Base-by-base conservation (phyloP, 2,797 vertebrate genomes). In the Rhinophrynus dorsalis region DNA sequence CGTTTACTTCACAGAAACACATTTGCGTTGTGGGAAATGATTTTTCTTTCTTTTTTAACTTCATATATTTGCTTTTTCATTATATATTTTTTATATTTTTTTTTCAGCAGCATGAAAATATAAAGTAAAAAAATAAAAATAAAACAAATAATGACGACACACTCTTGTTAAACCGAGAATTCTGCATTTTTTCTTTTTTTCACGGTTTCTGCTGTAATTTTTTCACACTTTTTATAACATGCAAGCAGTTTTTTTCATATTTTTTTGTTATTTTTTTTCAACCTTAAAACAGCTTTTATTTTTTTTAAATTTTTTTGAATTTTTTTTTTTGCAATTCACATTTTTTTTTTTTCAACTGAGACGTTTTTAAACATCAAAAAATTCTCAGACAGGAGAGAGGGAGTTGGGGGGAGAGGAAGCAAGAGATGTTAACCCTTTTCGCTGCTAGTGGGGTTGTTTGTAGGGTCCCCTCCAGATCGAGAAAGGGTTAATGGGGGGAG, bases 361-460 rank as follows among this genome's bases (percentile, higher is more conserved):
- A 69, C 58, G 26, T 23, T 68, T 58, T 68, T 54, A 35, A 67
- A 69, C 67, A 69, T 69, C 67, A 20, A 68, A 69, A 63, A 60
- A 50, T 58, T 59, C 38, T 72, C 69, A 64, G 57, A 60, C 60
- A 29, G 48, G 59, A 56, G 68, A 75, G 54, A 63, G 6, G 57
- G 47, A 33, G 57, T 24, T 18, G 45, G 35, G 68, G 65, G 70
- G 57, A 58, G n/a, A 50, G 60, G 73, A 55, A 78, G 75, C 55
- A 73, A 76, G 74, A 77, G 74, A 47, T 12, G 15, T 67, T 0
- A 71, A 78, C 67, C 74, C 74, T 79, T 74, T 80, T 64, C 78
- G 32, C 62, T 58, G 26, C 40, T 50, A 24, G 10, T 13, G 29
- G 27, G 47, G 45, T 24, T 33, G 20, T 33, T 26, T 18, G 42